Evolutionary conservation across 1,140 invertebrate genomes (phyloP).

Genomic region (Anastatus disparis): DNA sequence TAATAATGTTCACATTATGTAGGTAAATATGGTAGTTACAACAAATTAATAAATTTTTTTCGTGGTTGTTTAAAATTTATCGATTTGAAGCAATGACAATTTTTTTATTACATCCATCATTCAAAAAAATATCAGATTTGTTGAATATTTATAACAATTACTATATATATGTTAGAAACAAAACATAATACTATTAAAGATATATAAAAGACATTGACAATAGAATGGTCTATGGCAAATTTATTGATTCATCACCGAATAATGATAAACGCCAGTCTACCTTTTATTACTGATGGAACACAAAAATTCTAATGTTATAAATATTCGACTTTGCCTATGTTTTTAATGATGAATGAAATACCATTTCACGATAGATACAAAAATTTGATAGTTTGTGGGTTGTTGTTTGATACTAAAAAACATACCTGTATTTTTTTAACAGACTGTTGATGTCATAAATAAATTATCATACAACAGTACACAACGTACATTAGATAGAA

Average conservation of each 20-base stretch:
- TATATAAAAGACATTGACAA: conserved; percentile 2
- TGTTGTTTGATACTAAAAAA: conserved; percentile 16
- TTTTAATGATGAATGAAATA: conserved; percentile 18
- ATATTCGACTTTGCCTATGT: conserved; percentile 5
- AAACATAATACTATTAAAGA: not conserved
- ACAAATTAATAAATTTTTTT: not conserved
- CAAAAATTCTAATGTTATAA: not conserved
- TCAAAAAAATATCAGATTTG: conserved; percentile 4
- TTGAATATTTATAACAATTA: not conserved
- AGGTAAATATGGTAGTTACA: not conserved
- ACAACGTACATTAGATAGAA: not conserved
- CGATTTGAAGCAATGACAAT: not conserved
- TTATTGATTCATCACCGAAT: not conserved
- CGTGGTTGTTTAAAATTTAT: not conserved
- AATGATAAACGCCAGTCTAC: not conserved
- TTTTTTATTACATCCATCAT: conserved; percentile 25
- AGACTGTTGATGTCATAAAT: not conserved
- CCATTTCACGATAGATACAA: not conserved
- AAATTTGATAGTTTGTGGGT: not conserved
- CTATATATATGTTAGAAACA: not conserved
- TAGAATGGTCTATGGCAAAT: not conserved
- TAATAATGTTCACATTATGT: conserved; percentile 6
- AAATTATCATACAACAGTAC: not conserved
- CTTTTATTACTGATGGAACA: conserved; percentile 12
- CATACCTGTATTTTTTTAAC: not conserved